phyloP scores from a whole-genome alignment of 2,888 invertebrate genomes.

The Plagiodera versicolora region DNA sequence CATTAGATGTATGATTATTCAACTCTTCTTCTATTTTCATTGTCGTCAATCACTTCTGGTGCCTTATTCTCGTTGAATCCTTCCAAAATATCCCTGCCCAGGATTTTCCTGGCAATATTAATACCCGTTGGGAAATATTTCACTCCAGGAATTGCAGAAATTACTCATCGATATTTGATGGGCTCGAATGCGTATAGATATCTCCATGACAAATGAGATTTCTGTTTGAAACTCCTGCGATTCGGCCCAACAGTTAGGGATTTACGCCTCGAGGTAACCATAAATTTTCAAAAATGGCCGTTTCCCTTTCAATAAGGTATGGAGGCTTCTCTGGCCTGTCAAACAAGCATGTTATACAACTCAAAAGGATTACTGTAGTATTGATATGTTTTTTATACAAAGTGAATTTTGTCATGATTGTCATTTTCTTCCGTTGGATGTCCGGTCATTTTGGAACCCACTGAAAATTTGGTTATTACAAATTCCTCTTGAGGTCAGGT shows the following conservation, averaged over 20 bases:
- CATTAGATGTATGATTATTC: too few relatives aligned
- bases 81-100: too few relatives aligned
- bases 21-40: too few relatives aligned
- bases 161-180: conserved; percentile 45
- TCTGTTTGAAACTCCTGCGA: conserved; percentile 52
- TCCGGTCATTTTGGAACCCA: too few relatives aligned
- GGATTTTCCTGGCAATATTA: not conserved
- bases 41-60: too few relatives aligned
- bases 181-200: conserved; percentile 45
- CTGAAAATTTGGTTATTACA: too few relatives aligned
- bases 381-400: too few relatives aligned
- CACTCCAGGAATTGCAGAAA: conserved; percentile 38
- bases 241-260: conserved; percentile 49
- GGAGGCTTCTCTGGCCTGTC: conserved; percentile 36
- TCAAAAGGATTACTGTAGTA: not conserved
- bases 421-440: too few relatives aligned
- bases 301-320: conserved; percentile 49
- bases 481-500: too few relatives aligned
- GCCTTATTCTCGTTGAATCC: too few relatives aligned
- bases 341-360: not conserved
- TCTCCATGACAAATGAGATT: conserved; percentile 51
- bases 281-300: conserved; percentile 48
- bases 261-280: conserved; percentile 50
- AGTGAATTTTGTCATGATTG: too few relatives aligned
- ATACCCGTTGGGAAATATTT: not conserved